These are phyloP conservation scores for Apostichopus parvimensis DNA, from an alignment of 35 echinoderm and acorn worm genomes.

Conservation along the genomic window DNA sequence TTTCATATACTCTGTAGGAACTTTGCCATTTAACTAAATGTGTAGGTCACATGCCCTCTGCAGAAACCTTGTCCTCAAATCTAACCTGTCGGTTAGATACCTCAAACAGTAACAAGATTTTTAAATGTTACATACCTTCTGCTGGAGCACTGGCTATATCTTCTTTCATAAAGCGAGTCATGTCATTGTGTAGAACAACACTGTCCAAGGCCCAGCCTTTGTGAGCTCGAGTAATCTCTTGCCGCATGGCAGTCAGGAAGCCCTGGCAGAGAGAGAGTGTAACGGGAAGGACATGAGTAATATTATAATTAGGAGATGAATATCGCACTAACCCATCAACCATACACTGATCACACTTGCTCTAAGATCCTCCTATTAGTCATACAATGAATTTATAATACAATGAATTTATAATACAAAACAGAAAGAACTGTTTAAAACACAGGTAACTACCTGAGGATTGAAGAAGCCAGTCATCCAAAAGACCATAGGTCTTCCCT, in stretches of 20 bases:
- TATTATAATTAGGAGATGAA: no score
- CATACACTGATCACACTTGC: not conserved
- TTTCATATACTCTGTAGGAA: no score
- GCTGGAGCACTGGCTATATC: slow-evolving; percentile 80
- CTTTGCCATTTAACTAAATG: no score
- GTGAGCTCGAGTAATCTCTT: slow-evolving; percentile 97
- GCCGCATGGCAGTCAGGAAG: slow-evolving; percentile 97
- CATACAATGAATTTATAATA: not conserved
- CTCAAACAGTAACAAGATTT: not conserved
- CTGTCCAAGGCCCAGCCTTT: slow-evolving; percentile 99
- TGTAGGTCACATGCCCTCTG: no score
- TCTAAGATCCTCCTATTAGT: not conserved
- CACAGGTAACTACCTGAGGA: slow-evolving; percentile 74
- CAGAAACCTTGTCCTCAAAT: no score
- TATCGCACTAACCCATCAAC: no score
- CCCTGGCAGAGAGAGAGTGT: slow-evolving; percentile 45
- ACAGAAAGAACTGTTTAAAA: no score
- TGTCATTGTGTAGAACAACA: slow-evolving; percentile 97
- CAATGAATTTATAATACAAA: not conserved
- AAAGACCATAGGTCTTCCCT: slow-evolving; percentile 96
- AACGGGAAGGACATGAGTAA: no score
- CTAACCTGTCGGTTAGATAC: not conserved
- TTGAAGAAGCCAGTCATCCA: slow-evolving; percentile 99
- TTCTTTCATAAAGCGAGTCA: slow-evolving; percentile 90
- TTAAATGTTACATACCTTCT: slow-evolving; percentile 68